Evolutionary conservation across 1,140 invertebrate genomes (phyloP), one percentile per base, ranked within the genome.

Genomic region (Euura saliciscinereae): DNA sequence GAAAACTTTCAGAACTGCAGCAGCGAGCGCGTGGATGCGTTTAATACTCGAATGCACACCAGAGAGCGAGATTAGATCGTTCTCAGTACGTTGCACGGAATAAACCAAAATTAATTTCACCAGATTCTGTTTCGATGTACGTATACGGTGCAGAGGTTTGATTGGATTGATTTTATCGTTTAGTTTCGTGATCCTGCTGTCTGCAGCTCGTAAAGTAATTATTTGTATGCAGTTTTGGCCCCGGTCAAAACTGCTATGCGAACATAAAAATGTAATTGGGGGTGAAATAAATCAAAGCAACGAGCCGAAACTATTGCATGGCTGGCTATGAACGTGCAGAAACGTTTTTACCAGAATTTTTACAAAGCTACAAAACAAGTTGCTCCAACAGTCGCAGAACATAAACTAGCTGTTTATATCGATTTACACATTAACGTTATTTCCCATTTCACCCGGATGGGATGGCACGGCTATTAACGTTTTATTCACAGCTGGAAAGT

Each of bases 371-470:
- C 28, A 28, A 28, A 28, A 28, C 28, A 28, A 28, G 28, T 28
- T 28, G 28, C 28, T 28, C 28, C 28, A 28, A 28, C 28, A 1
- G 28, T 67, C 66, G 28, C 43, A 7, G 66, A 8, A 43, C 13
- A 43, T 28, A 67, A 67, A 42, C 13, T 67, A 8, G 66, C 66
- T 28, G 59, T 43, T 8, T 67, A 7, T 7, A 83, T 80, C 78
- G 82, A 82, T 80, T 81, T 77, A 78, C 79, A 78, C 78, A 80
- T 82, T 82, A 81, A 77, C 73, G 79, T 77, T 66, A 46, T 51
- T 28, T 7, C 7, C 11, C 2, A 8, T 2, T 51, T 51, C 46
- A 51, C 46, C 11, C 11, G 46, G 28, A 28, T 28, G 28, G 28
- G 28, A n/a, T 51, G 46, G 7, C 11, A 51, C 11, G 7, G 46